Percentiles rank a stretch among this genome's conserved stretches.
Evolutionary conservation across 2,888 invertebrate species (phyloP).

Genomic region (Melanostoma scalare): DNA sequence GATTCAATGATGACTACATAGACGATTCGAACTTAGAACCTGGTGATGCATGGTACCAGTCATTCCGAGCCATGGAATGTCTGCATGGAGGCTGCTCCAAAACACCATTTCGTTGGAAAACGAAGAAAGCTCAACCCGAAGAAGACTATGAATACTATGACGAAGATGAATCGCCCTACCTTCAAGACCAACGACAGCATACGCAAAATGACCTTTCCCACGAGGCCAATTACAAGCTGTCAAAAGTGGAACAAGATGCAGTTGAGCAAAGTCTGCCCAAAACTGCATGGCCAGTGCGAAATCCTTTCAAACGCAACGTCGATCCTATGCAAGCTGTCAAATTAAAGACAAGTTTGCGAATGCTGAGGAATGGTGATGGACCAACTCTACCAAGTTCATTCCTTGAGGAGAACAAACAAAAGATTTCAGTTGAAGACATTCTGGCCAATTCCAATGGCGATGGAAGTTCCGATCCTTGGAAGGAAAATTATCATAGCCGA

Average conservation of each 20-base stretch:
- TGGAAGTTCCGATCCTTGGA: conserved; percentile 36
- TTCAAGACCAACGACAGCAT: conserved; percentile 74
- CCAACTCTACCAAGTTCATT: conserved; percentile 79
- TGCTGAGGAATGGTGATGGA: conserved; percentile 79
- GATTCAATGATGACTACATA: conserved; percentile 57
- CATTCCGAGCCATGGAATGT: conserved; percentile 70
- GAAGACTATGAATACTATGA: conserved; percentile 71
- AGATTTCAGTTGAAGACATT: conserved; percentile 74
- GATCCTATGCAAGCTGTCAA: conserved; percentile 79
- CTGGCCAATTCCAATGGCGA: conserved; percentile 27
- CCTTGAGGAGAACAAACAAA: conserved; percentile 71
- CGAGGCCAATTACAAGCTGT: conserved; percentile 81
- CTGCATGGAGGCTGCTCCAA: conserved; percentile 52
- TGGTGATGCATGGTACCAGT: conserved; percentile 76
- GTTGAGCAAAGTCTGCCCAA: conserved; percentile 73
- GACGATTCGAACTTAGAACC: conserved; percentile 44
- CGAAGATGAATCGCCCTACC: conserved; percentile 67
- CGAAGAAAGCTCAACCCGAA: conserved; percentile 35
- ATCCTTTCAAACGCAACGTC: conserved; percentile 72
- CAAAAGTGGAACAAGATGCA: conserved; percentile 80
- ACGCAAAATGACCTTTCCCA: conserved; percentile 79
- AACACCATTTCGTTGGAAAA: conserved; percentile 34
- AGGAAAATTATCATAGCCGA: conserved; percentile 37
- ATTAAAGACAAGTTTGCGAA: conserved; percentile 78
- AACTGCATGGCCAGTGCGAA: conserved; percentile 48